A percentile compares a stretch with the other conserved stretches of the same genome.
These are phyloP conservation scores for Macrobrachium nipponense DNA, from an alignment of 1,140 invertebrate species.

Conservation along the genomic window DNA sequence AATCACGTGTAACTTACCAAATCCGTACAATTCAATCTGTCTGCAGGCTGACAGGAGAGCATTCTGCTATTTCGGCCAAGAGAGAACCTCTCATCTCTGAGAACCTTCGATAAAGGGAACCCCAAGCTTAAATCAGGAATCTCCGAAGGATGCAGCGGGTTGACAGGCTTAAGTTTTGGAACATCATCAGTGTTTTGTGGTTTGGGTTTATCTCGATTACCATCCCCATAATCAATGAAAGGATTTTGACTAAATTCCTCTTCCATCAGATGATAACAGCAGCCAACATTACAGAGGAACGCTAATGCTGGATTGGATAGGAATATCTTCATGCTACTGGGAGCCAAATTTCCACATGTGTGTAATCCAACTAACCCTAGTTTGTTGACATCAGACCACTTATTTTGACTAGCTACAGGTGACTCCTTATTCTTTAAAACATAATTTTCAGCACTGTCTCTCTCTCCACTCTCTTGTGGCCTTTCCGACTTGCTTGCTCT, in stretches of 20 bases:
- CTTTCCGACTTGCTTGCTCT: too few relatives aligned
- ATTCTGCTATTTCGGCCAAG: constrained; percentile 85
- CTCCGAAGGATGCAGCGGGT: constrained; percentile 37
- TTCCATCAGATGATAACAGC: constrained; percentile 79
- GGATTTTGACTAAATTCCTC: constrained; percentile 72
- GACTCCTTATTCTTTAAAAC: background rate
- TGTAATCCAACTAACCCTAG: constrained; percentile 82
- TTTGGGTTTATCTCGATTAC: background rate
- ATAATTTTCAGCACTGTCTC: too few relatives aligned
- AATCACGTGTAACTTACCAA: constrained; percentile 17
- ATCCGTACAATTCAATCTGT: constrained; percentile 6
- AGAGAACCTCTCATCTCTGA: constrained; percentile 71
- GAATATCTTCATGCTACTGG: constrained; percentile 82
- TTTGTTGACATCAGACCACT: background rate
- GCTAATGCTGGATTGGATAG: constrained; percentile 70
- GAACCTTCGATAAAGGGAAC: constrained; percentile 78
- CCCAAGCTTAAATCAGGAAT: constrained; percentile 42
- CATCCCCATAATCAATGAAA: constrained; percentile 27
- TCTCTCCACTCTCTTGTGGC: too few relatives aligned
- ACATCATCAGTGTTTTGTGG: background rate
- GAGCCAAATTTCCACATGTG: constrained; percentile 87
- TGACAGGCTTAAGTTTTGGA: background rate
- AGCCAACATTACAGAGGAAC: constrained; percentile 82
- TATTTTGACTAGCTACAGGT: background rate
- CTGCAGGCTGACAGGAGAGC: constrained; percentile 80